Percentiles rank a stretch among this genome's conserved stretches.
These are phyloP conservation scores for Podotricha telesiphe DNA, from an alignment of 2,888 invertebrate genomes.

Conservation along the genomic window DNA sequence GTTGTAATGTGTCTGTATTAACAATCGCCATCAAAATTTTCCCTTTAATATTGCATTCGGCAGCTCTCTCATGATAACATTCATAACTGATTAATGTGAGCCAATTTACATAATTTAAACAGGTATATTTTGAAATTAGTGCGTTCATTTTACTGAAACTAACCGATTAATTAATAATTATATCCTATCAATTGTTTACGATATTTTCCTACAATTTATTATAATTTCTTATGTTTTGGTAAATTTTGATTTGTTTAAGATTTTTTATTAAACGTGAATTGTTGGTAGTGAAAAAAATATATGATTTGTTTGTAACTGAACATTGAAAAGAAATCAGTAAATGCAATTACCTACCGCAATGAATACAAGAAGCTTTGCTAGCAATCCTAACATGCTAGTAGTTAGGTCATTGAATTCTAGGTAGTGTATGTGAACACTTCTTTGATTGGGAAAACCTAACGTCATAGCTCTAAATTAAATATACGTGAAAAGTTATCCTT, in stretches of 20 bases:
- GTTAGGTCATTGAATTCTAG: not conserved
- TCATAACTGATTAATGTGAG: constrained; percentile 32
- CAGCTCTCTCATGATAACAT: constrained; percentile 15
- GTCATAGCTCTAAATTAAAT: too few relatives aligned
- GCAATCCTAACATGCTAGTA: not conserved
- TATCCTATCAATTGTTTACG: not conserved
- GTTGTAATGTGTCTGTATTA: constrained; percentile 30
- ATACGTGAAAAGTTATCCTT: too few relatives aligned
- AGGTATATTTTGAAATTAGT: constrained; percentile 22
- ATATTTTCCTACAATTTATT: not conserved
- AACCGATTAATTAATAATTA: not conserved
- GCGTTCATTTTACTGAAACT: constrained; percentile 1
- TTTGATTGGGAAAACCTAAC: not conserved
- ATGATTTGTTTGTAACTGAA: not conserved
- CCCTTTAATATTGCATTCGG: constrained; percentile 22
- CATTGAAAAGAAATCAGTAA: not conserved
- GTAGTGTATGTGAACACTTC: not conserved
- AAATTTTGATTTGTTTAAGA: too few relatives aligned
- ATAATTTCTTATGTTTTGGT: not conserved
- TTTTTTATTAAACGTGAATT: too few relatives aligned
- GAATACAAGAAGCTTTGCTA: not conserved
- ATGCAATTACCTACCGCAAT: not conserved
- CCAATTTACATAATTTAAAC: constrained; percentile 30
- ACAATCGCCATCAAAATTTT: constrained; percentile 31
- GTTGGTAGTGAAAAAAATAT: not conserved